Evolutionary conservation across 2,113 vertebrate genomes (phyloP).

Genomic region (Vombatus ursinus): DNA sequence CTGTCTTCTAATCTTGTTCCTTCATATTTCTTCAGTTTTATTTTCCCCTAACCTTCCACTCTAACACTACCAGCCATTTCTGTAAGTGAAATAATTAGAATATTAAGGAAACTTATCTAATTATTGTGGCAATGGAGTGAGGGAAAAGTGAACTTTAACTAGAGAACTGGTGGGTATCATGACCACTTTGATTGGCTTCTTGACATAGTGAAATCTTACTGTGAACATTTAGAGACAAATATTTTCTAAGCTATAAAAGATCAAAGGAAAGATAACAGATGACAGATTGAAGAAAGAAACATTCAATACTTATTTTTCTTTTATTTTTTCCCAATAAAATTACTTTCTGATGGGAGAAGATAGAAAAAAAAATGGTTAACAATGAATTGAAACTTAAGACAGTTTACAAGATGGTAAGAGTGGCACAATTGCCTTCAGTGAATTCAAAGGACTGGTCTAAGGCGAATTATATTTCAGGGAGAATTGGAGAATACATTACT

Average conservation of each 20-base stretch:
- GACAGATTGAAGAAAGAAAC: neutral
- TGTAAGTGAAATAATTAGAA: slow-evolving; percentile 23
- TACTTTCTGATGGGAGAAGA: neutral
- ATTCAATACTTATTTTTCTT: neutral
- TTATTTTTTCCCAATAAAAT: neutral
- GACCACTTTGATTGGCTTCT: neutral
- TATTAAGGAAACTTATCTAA: neutral
- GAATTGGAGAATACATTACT: neutral
- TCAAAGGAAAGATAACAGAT: neutral
- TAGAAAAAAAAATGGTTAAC: neutral
- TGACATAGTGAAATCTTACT: neutral
- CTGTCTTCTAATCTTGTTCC: neutral
- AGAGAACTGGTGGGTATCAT: neutral
- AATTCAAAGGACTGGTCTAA: neutral
- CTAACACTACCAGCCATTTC: neutral
- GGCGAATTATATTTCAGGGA: neutral
- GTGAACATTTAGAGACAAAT: neutral
- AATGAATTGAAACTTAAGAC: neutral
- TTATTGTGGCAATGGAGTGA: neutral
- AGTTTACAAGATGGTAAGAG: neutral
- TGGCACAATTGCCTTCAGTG: neutral
- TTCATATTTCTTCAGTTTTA: neutral
- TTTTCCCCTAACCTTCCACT: neutral
- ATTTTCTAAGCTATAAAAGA: neutral
- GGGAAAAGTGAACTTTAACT: neutral